Base-by-base conservation (phyloP, 2,797 vertebrate species). In the Psittacula echo region DNA sequence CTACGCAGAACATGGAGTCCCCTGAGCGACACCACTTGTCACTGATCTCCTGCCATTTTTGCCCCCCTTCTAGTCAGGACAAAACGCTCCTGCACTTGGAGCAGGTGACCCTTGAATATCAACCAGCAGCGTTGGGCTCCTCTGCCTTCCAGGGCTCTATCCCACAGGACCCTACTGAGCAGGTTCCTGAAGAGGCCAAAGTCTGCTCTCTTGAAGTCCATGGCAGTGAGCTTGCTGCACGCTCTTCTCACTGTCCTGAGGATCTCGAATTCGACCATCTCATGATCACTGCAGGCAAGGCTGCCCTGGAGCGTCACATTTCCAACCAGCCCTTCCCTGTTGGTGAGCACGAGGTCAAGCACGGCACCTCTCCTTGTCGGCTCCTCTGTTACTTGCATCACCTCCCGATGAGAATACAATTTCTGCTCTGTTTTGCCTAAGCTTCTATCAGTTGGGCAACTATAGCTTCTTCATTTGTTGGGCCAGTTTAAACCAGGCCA, bases 261-360 rank as follows among this genome's bases (percentile, higher is more conserved):
- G 54, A 15, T 15, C 32, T 56, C 1, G 0, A 56, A n/a, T 0
- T 56, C 2, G 1, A 56, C 3, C 32, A n/a, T 56, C 32, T n/a
- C 54, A 22, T 56, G 32, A n/a, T 56, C 4, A 0, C 21, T 34
- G 13, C 54, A 23, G 6, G 2, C 32, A 10, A 15, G 21, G 54
- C 54, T n/a, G 13, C 21, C 21, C 32, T 56, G 32, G 21, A 23
- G 54, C 32, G 0, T 34, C 21, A 16, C 21, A 23, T 23, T 34
- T 24, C n/a, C 54, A 34, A 58, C n/a, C 13, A 58, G 56, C n/a
- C n/a, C n/a, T 4, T 58, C 22, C n/a, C 22, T 58, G 7, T 2
- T 11, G n/a, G 56, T 58, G 56, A 58, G 56, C 14, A 24, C 4
- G 4, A 58, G 14, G 56, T 34, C 56, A 34, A 58, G 56, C 10